Evolutionary conservation across 2,113 vertebrate species (phyloP).

Genomic region (Actinemys pallida): DNA sequence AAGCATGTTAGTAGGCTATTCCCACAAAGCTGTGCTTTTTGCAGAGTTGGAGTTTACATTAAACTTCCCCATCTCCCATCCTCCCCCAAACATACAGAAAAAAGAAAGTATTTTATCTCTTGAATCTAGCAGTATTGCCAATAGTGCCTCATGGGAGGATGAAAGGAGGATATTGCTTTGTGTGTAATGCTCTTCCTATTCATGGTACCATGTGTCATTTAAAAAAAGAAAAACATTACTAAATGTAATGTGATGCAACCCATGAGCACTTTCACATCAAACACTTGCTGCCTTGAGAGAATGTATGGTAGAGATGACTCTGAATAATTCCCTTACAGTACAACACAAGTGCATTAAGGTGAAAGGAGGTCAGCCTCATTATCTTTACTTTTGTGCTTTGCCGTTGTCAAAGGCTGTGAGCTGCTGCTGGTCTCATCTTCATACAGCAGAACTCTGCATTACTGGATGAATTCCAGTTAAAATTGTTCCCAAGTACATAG

Average conservation of each 20-base stretch:
- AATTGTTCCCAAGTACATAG: not conserved
- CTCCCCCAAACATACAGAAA: not conserved
- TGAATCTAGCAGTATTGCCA: not conserved
- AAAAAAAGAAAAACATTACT: not conserved
- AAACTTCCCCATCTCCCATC: not conserved
- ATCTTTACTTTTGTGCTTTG: not conserved
- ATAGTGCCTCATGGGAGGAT: slow-evolving; percentile 41
- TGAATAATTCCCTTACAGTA: not conserved
- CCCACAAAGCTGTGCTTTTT: slow-evolving; percentile 19
- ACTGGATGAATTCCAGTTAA: not conserved
- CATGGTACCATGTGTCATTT: not conserved
- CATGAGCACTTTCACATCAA: not conserved
- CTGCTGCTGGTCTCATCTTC: not conserved
- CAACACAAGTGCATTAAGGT: not conserved
- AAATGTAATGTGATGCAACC: not conserved
- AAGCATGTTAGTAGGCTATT: slow-evolving; percentile 1
- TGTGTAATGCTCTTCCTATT: not conserved
- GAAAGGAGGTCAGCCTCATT: not conserved
- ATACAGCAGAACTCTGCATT: not conserved
- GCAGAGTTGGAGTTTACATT: slow-evolving; percentile 17
- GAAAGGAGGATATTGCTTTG: slow-evolving; percentile 25
- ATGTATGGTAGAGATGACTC: not conserved
- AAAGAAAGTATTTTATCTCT: slow-evolving; percentile 36
- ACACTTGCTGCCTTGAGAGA: not conserved
- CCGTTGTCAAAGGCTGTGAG: rapidly evolving